Evolutionary conservation across 1,140 invertebrate species (phyloP).

Genomic region (Venturia canescens): DNA sequence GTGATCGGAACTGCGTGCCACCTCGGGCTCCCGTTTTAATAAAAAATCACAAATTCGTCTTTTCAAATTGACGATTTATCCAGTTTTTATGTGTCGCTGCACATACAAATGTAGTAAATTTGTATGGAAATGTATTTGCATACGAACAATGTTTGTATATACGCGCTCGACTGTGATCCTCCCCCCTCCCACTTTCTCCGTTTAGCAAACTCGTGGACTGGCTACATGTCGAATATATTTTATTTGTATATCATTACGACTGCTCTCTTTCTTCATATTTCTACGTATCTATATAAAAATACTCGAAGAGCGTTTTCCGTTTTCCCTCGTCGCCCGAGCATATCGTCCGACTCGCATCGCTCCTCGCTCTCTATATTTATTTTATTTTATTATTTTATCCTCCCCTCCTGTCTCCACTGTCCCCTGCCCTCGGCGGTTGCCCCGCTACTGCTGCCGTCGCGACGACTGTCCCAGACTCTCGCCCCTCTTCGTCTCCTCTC

Average conservation of each 20-base stretch:
- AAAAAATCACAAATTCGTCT: no score
- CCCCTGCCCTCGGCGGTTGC: background rate
- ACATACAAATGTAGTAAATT: slow-evolving; percentile 18
- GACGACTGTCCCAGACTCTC: slow-evolving; percentile 4
- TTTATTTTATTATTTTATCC: slow-evolving; percentile 73
- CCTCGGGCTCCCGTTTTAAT: no score
- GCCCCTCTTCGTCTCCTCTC: slow-evolving; percentile 30
- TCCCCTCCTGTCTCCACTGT: slow-evolving; percentile 44
- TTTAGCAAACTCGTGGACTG: slow-evolving; percentile 24
- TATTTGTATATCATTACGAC: slow-evolving; percentile 68
- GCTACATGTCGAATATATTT: slow-evolving; percentile 55
- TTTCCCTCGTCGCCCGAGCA: slow-evolving; percentile 32
- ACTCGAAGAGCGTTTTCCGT: slow-evolving; percentile 47
- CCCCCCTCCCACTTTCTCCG: slow-evolving; percentile 17
- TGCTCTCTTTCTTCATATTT: slow-evolving; percentile 1
- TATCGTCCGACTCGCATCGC: slow-evolving; percentile 44
- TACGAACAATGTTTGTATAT: slow-evolving; percentile 36
- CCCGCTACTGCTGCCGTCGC: no score
- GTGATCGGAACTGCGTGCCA: no score
- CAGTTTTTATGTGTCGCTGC: no score
- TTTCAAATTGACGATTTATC: background rate
- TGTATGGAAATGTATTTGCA: slow-evolving; percentile 32
- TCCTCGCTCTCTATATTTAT: slow-evolving; percentile 64
- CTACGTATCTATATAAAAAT: background rate
- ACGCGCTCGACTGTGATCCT: slow-evolving; percentile 30